Percentiles rank a stretch among this genome's conserved stretches.
phyloP scores from a whole-genome alignment of 2,797 vertebrate species.

The Neosilurus mollespiculum region DNA sequence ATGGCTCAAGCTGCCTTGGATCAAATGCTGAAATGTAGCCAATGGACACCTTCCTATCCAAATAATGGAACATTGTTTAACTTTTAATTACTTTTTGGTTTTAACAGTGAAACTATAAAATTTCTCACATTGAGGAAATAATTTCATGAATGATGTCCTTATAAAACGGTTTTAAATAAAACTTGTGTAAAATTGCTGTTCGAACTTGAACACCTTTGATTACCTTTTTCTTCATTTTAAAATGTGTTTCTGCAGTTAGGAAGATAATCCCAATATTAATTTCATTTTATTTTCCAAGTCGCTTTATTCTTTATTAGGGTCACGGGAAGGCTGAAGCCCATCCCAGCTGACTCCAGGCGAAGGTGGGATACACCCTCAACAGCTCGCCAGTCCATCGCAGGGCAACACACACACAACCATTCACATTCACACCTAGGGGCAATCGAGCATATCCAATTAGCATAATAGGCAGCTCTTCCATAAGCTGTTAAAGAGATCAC shows the following conservation, averaged over 20 bases:
- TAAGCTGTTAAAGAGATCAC: too few relatives aligned
- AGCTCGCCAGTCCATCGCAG: too few relatives aligned
- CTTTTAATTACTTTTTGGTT: not conserved
- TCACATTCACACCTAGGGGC: too few relatives aligned
- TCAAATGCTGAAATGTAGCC: not conserved
- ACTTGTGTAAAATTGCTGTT: not conserved
- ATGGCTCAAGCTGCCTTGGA: not conserved
- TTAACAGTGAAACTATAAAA: not conserved
- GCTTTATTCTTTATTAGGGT: too few relatives aligned
- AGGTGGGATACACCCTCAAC: too few relatives aligned
- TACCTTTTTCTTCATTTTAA: not conserved
- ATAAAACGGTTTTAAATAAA: not conserved
- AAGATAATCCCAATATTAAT: not conserved
- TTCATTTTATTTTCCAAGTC: too few relatives aligned
- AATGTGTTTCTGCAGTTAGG: not conserved
- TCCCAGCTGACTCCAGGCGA: too few relatives aligned
- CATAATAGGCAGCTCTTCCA: too few relatives aligned
- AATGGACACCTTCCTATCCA: not conserved
- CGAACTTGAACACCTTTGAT: not conserved
- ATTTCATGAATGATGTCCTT: not conserved
- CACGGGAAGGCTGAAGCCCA: too few relatives aligned
- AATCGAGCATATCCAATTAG: too few relatives aligned
- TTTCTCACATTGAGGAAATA: not conserved
- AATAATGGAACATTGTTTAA: not conserved
- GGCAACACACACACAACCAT: too few relatives aligned